These are phyloP conservation scores for Taphrorychus bicolor DNA, from an alignment of 2,888 invertebrate species.

Conservation along the genomic window DNA sequence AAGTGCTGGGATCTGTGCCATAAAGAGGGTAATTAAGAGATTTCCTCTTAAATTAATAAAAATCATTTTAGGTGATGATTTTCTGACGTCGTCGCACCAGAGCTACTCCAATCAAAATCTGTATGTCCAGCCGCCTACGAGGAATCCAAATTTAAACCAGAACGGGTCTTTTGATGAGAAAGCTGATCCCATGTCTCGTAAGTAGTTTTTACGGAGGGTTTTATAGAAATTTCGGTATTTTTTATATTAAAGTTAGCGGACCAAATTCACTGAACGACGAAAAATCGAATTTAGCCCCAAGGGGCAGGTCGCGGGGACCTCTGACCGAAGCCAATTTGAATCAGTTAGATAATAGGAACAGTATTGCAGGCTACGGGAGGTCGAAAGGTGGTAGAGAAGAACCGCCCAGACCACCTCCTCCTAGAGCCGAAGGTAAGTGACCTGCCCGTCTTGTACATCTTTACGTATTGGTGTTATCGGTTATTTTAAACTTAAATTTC, in stretches of 20 bases:
- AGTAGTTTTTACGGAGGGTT: background rate
- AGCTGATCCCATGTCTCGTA: conserved; percentile 40
- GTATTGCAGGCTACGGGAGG: conserved; percentile 56
- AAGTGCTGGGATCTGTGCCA: too few relatives aligned
- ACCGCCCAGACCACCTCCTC: conserved; percentile 86
- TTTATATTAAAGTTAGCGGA: conserved; percentile 31
- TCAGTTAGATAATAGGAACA: conserved; percentile 66
- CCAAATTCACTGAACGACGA: conserved; percentile 61
- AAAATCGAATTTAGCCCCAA: conserved; percentile 73
- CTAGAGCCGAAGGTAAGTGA: conserved; percentile 75
- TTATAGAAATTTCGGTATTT: background rate
- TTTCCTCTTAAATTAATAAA: too few relatives aligned
- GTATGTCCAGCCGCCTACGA: conserved; percentile 89
- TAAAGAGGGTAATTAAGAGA: too few relatives aligned
- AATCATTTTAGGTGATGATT: conserved; percentile 60
- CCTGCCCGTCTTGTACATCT: too few relatives aligned
- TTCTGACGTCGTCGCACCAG: conserved; percentile 58
- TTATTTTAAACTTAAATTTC: too few relatives aligned
- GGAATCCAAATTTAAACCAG: conserved; percentile 59
- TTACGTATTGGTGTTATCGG: background rate
- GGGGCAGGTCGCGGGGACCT: conserved; percentile 69
- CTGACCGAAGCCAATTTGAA: conserved; percentile 69
- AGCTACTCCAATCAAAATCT: conserved; percentile 88
- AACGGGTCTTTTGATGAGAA: conserved; percentile 58
- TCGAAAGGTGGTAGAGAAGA: conserved; percentile 66